Evolutionary conservation across 2,113 vertebrate genomes (phyloP).

Genomic region (Glaucidium brasilianum): DNA sequence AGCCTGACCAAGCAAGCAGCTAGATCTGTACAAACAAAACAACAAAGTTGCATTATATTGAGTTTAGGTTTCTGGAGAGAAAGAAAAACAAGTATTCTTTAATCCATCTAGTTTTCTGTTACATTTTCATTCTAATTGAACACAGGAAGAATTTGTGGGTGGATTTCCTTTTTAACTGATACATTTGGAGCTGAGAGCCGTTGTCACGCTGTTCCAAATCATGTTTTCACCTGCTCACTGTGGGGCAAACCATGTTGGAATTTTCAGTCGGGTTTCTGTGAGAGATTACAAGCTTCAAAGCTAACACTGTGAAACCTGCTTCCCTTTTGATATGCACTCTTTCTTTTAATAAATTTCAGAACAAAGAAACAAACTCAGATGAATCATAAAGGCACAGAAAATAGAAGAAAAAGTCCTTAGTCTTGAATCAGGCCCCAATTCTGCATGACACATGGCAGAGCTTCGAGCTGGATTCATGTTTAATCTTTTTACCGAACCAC

Average conservation of each 20-base stretch:
- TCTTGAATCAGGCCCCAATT: neutral
- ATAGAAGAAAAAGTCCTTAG: neutral
- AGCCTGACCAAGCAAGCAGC: conserved; percentile 7
- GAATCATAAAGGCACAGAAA: conserved; percentile 20
- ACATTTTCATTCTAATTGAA: conserved; percentile 2
- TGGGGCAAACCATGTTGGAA: neutral
- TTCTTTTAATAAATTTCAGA: conserved; percentile 34
- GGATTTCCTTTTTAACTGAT: conserved; percentile 37
- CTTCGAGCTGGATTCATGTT: neutral
- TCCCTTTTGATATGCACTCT: conserved; percentile 9
- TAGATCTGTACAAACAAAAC: neutral
- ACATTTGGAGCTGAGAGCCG: neutral
- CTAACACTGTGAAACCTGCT: conserved; percentile 21
- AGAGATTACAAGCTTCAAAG: conserved; percentile 42
- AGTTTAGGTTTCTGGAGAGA: neutral
- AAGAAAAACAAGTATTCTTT: neutral
- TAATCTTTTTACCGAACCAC: neutral
- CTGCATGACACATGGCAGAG: neutral
- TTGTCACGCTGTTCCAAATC: neutral
- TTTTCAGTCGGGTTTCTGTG: neutral
- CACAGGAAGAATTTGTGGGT: neutral
- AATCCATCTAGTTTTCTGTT: neutral
- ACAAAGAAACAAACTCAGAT: conserved; percentile 37
- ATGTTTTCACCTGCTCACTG: neutral
- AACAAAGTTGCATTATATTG: neutral